Evolutionary conservation across 2,113 vertebrate genomes (phyloP), one percentile per base, ranked within the genome.

Genomic region (Larimichthys crocea): DNA sequence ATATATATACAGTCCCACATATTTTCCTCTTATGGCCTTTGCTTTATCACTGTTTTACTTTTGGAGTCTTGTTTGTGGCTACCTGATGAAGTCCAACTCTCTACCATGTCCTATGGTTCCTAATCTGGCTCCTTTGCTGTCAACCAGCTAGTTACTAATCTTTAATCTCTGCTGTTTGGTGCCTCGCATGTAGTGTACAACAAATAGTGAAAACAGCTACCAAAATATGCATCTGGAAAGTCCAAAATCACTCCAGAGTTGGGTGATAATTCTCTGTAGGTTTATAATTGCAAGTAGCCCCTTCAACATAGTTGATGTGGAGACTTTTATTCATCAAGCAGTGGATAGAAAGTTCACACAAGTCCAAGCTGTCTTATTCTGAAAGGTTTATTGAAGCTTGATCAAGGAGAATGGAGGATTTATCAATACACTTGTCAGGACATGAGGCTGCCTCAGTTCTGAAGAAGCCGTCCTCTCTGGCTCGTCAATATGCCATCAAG

Each of bases 141-240:
- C 44, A 67, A 67, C 53, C 63, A 71, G 26, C 40, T 20, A 24
- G 73, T 35, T 19, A 8, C 24, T 63, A 40, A 61, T 53, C 61
- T 74, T 70, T 0, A 46, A 44, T 49, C 68, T 85, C 22, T 68
- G n/a, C 59, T 59, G 55, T 61, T 62, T 22, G 62, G 59, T 71
- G 49, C 49, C 14, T 55, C 68, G 8, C 69, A 68, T 44, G 56
- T 24, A 14, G 65, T 11, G 11, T 11, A 5, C 42, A 11, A 17
- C 22, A 16, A 14, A 20, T 31, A 20, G 29, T 35, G 17, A 85
- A 79, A 82, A 79, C 55, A 79, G 22, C n/a, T 65, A 16, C 46
- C 19, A 26, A 22, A 35, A 35, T 35, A 42, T 69, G 57, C 31
- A 46, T 55, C 24, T 26, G 7, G 9, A 35, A 35, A 42, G 31